A percentile compares a stretch with the other conserved stretches of the same genome.
Conservation (phyloP, 2,113 vertebrate species). For the Oreochromis niloticus region DNA sequence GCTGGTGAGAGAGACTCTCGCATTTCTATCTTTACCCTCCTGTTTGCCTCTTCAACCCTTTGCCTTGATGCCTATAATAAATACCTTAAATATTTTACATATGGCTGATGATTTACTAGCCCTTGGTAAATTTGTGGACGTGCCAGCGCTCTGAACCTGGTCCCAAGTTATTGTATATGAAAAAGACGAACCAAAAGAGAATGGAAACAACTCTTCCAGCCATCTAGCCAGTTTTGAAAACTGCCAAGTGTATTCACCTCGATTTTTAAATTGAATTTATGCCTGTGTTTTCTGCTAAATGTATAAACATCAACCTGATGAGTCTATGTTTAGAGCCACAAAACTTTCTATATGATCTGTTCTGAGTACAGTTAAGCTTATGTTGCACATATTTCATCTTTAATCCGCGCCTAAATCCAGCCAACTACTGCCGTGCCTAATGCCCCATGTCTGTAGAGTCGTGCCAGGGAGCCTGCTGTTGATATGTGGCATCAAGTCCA, state of each 20-base stretch:
- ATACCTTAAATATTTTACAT: not conserved
- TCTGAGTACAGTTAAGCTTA: not conserved
- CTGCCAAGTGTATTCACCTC: not conserved
- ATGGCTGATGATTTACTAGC: not conserved
- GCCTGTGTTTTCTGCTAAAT: not conserved
- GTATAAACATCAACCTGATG: not conserved
- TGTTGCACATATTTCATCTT: constrained; percentile 38
- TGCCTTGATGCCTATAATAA: not conserved
- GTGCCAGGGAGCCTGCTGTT: constrained; percentile 10
- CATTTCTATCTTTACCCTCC: not conserved
- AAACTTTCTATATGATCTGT: constrained; percentile 17
- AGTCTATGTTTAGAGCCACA: not conserved
- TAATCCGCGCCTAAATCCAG: constrained; percentile 11
- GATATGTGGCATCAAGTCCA: constrained; percentile 22
- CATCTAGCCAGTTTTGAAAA: not conserved
- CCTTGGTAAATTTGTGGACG: not conserved
- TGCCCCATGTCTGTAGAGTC: not conserved
- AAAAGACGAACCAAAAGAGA: not conserved
- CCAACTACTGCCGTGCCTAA: constrained; percentile 8
- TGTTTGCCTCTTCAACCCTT: not conserved
- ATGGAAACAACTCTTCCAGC: not conserved
- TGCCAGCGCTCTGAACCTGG: not conserved
- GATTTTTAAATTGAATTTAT: not conserved
- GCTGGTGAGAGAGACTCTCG: not conserved
- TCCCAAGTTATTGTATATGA: not conserved